These are phyloP conservation scores for Pseudorhombus dupliciocellatus DNA, from an alignment of 2,113 vertebrate genomes.

Conservation along the genomic window DNA sequence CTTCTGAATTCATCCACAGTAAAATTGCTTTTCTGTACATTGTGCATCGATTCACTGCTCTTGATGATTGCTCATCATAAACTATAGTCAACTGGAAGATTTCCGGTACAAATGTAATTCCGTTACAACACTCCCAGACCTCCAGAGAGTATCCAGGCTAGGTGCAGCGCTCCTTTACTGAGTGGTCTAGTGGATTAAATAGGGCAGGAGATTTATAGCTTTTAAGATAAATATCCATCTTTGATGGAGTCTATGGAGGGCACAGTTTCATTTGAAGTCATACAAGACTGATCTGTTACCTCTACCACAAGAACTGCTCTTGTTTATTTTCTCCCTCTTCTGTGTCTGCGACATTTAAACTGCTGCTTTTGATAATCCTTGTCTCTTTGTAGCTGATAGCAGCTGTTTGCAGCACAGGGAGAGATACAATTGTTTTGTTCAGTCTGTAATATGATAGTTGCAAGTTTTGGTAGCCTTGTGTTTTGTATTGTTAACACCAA, in stretches of 20 bases:
- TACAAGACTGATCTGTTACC: background rate
- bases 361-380: background rate
- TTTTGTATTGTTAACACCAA: conserved; percentile 7
- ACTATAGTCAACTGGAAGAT: conserved; percentile 26
- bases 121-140: conserved; percentile 2
- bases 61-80: conserved; percentile 29
- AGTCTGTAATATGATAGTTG: conserved; percentile 25
- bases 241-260: background rate
- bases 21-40: conserved; percentile 26
- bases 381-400: background rate
- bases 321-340: conserved; percentile 5
- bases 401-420: conserved; percentile 11
- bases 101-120: conserved; percentile 22
- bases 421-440: background rate
- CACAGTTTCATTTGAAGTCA: background rate
- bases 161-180: conserved; percentile 6
- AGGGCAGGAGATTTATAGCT: conserved; percentile 5
- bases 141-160: conserved; percentile 1
- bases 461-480: background rate
- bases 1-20: conserved; percentile 35
- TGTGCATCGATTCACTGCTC: conserved; percentile 17
- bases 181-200: conserved; percentile 14
- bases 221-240: conserved; percentile 1
- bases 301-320: background rate
- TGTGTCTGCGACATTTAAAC: conserved; percentile 16